These are phyloP conservation scores for Lottia scabra DNA, from an alignment of 2,888 invertebrate genomes.

Conservation along the genomic window DNA sequence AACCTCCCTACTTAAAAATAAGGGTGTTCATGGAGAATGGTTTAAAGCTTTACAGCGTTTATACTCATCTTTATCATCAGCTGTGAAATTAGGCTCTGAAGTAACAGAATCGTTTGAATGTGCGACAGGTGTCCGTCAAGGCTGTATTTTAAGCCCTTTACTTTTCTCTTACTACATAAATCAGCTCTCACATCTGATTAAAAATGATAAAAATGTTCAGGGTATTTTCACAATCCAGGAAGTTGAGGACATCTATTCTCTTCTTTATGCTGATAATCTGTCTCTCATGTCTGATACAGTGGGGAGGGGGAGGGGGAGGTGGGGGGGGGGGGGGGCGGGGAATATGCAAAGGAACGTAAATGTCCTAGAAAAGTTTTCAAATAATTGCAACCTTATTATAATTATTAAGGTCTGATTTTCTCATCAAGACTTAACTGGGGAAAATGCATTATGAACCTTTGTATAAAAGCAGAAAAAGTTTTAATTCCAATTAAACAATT, in stretches of 20 bases:
- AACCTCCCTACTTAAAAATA: background rate
- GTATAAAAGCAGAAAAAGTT: too few species aligned
- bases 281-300: conserved; percentile 8
- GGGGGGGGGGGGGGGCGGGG: too few species aligned
- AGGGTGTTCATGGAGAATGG: background rate
- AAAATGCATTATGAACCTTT: too few species aligned
- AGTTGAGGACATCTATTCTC: conserved; percentile 6
- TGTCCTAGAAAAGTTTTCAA: too few species aligned
- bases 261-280: conserved; percentile 18
- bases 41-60: background rate
- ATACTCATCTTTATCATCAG: background rate
- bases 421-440: too few species aligned
- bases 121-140: background rate
- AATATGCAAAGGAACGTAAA: too few species aligned
- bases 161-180: background rate
- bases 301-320: too few species aligned
- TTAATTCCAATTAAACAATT: too few species aligned
- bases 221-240: background rate
- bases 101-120: background rate
- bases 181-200: background rate
- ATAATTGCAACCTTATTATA: too few species aligned
- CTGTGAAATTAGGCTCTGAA: background rate
- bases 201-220: background rate
- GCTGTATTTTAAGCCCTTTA: conserved; percentile 4
- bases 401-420: too few species aligned